Conservation (phyloP, 2,888 invertebrate species). For the Cosmopolites sordidus region DNA sequence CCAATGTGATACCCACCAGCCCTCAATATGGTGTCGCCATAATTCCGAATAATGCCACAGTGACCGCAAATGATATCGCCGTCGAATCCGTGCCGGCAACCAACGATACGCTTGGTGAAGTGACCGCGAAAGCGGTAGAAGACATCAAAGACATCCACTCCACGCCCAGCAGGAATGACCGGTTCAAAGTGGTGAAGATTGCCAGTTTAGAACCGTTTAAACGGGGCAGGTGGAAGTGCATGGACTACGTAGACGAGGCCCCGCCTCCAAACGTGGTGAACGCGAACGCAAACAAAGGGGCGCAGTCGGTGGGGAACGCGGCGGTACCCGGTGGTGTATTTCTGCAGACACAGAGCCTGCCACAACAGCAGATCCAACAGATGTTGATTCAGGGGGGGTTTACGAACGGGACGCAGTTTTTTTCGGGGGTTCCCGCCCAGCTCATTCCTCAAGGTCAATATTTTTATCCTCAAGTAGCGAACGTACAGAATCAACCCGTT, state of each 20-base stretch:
- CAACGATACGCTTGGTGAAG: constrained; percentile 30
- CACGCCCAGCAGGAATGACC: constrained; percentile 53
- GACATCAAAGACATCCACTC: constrained; percentile 56
- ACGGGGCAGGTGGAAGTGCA: constrained; percentile 71
- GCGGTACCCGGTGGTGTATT: constrained; percentile 38
- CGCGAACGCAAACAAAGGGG: constrained; percentile 29
- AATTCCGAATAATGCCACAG: constrained; percentile 46
- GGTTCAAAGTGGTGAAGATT: constrained; percentile 76
- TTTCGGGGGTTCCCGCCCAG: constrained; percentile 42
- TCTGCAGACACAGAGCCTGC: constrained; percentile 49
- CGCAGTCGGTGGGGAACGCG: constrained; percentile 41
- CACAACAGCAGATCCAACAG: constrained; percentile 49
- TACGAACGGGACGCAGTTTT: constrained; percentile 39
- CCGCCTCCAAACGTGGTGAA: constrained; percentile 37
- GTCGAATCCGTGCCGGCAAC: constrained; percentile 34
- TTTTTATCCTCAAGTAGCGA: constrained; percentile 46
- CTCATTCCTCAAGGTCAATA: constrained; percentile 46
- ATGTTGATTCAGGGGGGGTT: constrained; percentile 47
- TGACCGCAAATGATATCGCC: constrained; percentile 40
- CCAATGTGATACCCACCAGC: constrained; percentile 59
- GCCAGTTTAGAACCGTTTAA: constrained; percentile 72
- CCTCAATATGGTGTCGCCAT: constrained; percentile 62
- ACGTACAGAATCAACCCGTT: constrained; percentile 42
- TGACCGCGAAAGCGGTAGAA: constrained; percentile 43
- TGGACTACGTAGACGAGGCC: constrained; percentile 70